A percentile compares a stretch with the other conserved stretches of the same genome.
These are phyloP conservation scores for Syrmaticus mikado DNA, from an alignment of 2,113 vertebrate species.

Conservation along the genomic window DNA sequence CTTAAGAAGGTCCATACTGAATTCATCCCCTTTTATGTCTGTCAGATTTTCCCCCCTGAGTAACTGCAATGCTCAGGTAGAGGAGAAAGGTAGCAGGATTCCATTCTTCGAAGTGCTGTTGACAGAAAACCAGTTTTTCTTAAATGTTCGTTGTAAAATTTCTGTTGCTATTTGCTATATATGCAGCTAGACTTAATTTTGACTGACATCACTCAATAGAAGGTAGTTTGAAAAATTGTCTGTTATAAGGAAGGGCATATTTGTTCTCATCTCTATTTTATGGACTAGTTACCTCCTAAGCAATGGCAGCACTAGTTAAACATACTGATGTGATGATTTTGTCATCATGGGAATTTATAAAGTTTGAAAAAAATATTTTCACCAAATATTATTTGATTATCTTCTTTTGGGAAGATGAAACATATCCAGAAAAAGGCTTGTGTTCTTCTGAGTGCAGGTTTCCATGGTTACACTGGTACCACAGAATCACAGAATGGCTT, in stretches of 20 bases:
- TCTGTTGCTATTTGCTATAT: neutral
- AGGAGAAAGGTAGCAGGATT: neutral
- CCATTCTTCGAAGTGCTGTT: neutral
- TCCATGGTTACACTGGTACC: neutral
- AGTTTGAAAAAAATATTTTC: neutral
- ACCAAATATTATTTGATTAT: neutral
- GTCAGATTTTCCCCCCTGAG: neutral
- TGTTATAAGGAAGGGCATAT: rapidly evolving
- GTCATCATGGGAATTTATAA: neutral
- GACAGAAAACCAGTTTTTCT: neutral
- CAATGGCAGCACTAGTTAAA: neutral
- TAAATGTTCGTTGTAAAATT: neutral
- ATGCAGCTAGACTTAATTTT: neutral
- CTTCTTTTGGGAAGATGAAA: neutral
- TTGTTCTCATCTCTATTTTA: neutral
- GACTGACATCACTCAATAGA: neutral
- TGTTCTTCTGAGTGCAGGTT: neutral
- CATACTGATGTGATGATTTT: neutral
- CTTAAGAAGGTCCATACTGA: neutral
- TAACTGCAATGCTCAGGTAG: neutral
- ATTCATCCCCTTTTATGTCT: neutral
- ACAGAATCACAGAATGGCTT: too few relatives aligned
- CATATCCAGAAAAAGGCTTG: neutral
- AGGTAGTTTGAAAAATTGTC: neutral
- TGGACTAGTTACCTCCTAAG: neutral